phyloP scores from a whole-genome alignment of 2,797 vertebrate genomes.

The Gallinago solitaria region DNA sequence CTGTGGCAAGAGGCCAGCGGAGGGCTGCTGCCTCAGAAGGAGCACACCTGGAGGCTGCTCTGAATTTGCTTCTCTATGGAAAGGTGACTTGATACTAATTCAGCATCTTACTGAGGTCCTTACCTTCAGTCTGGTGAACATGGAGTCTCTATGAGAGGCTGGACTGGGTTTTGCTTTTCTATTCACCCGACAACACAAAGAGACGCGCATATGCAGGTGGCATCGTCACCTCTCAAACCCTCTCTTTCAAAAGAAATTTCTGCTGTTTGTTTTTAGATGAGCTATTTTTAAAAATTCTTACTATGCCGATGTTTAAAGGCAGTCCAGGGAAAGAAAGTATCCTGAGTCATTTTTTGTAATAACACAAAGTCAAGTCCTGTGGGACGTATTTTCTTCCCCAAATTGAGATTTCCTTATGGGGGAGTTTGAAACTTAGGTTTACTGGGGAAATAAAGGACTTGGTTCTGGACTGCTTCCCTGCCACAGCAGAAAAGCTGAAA shows the following conservation, averaged over 20 bases:
- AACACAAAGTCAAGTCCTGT: background rate
- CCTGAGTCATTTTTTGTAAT: background rate
- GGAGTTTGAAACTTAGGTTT: background rate
- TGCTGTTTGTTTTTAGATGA: background rate
- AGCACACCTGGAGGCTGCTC: background rate
- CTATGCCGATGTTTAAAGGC: background rate
- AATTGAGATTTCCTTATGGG: background rate
- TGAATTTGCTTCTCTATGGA: background rate
- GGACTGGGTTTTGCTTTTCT: background rate
- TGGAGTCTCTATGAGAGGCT: background rate
- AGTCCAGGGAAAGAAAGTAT: background rate
- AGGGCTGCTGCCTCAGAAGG: background rate
- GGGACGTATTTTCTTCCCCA: background rate
- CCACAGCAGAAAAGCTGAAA: background rate
- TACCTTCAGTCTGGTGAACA: background rate
- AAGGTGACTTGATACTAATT: background rate
- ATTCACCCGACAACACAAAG: fast-evolving
- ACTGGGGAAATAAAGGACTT: background rate
- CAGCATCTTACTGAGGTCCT: background rate
- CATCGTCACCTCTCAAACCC: background rate
- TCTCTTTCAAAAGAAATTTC: background rate
- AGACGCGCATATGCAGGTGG: background rate
- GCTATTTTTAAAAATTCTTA: background rate
- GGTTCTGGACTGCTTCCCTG: background rate
- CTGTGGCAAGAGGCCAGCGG: background rate